Evolutionary conservation across 2,888 invertebrate species (phyloP), one percentile per base, ranked within the genome.

Genomic region (Cheiracanthium punctorium): DNA sequence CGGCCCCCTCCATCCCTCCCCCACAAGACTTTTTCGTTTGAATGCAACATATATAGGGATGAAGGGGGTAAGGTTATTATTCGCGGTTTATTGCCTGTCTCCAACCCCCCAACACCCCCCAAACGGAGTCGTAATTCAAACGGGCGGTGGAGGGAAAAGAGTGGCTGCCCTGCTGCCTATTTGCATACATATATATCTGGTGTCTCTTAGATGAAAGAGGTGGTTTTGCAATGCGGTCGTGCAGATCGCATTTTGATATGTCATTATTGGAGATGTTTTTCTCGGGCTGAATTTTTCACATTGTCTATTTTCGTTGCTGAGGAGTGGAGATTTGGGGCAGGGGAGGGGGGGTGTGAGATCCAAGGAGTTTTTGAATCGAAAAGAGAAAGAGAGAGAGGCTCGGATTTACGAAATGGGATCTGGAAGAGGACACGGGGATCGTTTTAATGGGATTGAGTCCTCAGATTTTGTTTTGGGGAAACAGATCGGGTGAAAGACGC

Each of bases 161-260:
- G 37, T 5, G 37, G 37, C 12, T 12, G 37, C 37, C 12, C 12
- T 79, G 17, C 76, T 65, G 64, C 75, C 75, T 73, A 84, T 84
- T 84, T 84, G 84, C 79, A 84, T 84, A 77, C 84, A 84, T 84
- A 84, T 48, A 48, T 84, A 84, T 84, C 84, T 84, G 84, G 73
- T 77, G 30, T 82, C 64, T 79, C 69, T 32, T 29, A 73, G 74
- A 79, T 48, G 77, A 73, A 74, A 71, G 71, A 58, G 65, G 32
- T 41, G 79, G 67, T 52, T 79, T 84, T 33, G 67, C 41, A 65
- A 71, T 43, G 64, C n/a, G 71, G 75, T 80, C 86, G 80, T 79
- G 86, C 71, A 65, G 17, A 64, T 48, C 75, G 80, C 80, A 86
- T 86, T 86, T 86, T 86, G 80, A 86, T 80, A 75, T 75, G 80